Conservation (phyloP, 2,888 invertebrate genomes). For the Oligia strigilis region DNA sequence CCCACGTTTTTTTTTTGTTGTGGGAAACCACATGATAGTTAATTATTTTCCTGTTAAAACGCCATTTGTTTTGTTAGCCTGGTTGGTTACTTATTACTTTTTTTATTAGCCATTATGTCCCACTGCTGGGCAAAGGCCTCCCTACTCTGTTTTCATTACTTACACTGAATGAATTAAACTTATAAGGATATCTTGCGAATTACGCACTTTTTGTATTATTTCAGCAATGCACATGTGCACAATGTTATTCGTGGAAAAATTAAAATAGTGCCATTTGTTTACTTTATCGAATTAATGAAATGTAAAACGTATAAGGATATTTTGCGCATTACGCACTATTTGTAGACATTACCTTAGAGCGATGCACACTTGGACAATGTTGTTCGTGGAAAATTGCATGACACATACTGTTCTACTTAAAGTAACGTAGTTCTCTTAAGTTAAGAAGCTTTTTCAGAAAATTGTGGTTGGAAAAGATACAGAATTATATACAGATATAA, state of each 20-base stretch:
- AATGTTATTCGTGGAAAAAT: too few species aligned
- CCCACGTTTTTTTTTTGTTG: not conserved
- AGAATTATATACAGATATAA: not conserved
- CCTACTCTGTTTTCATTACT: not conserved
- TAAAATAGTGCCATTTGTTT: not conserved
- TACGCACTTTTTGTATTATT: not conserved
- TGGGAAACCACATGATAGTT: constrained; percentile 1
- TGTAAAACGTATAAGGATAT: constrained; percentile 8
- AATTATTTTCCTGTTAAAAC: constrained; percentile 25
- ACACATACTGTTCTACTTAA: constrained; percentile 3
- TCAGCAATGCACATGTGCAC: not conserved
- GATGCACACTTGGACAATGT: not conserved
- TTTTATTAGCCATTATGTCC: too few species aligned
- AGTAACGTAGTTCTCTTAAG: not conserved
- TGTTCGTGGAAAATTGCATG: constrained; percentile 29
- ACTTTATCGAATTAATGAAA: constrained; percentile 3
- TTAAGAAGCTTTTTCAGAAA: not conserved
- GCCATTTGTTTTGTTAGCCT: not conserved
- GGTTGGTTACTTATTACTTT: not conserved
- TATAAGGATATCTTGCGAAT: constrained; percentile 5
- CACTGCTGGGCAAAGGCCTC: too few species aligned
- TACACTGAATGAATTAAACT: constrained; percentile 7
- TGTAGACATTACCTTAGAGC: not conserved
- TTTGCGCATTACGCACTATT: not conserved
- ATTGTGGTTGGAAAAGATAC: not conserved